A percentile compares a stretch with the other conserved stretches of the same genome.
These are phyloP conservation scores for Sphaeridia pumilis DNA, from an alignment of 2,888 invertebrate genomes.

Conservation along the genomic window DNA sequence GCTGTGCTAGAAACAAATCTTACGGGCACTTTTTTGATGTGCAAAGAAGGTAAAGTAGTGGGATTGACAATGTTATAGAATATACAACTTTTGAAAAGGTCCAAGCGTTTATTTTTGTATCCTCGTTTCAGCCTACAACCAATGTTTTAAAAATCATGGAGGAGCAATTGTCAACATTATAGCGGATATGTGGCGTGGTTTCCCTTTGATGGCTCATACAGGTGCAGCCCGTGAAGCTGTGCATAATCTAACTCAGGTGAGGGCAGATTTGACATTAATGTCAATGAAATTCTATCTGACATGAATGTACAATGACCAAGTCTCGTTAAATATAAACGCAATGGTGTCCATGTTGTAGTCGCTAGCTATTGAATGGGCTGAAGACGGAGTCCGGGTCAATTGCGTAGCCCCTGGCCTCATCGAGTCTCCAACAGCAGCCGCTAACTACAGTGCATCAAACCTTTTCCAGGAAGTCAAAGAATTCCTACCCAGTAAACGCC, in stretches of 20 bases:
- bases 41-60: conserved; percentile 44
- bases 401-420: conserved; percentile 44
- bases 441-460: conserved; percentile 41
- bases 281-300: no score
- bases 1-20: conserved; percentile 46
- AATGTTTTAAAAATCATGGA: conserved; percentile 43
- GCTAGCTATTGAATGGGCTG: conserved; percentile 44
- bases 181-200: conserved; percentile 43
- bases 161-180: conserved; percentile 45
- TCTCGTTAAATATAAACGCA: no score
- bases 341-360: no score
- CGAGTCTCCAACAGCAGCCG: conserved; percentile 43
- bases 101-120: no score
- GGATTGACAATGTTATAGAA: no score
- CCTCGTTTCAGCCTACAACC: conserved; percentile 40
- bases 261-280: neutral
- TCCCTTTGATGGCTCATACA: conserved; percentile 44
- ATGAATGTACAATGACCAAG: no score
- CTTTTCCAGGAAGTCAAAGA: conserved; percentile 39
- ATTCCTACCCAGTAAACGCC: conserved; percentile 40
- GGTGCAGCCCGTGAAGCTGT: conserved; percentile 45
- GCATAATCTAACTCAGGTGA: conserved; percentile 42
- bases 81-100: no score
- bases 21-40: conserved; percentile 45
- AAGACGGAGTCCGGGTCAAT: conserved; percentile 43